phyloP scores from a whole-genome alignment of 2,113 vertebrate genomes.

The Megaceryle torquata region DNA sequence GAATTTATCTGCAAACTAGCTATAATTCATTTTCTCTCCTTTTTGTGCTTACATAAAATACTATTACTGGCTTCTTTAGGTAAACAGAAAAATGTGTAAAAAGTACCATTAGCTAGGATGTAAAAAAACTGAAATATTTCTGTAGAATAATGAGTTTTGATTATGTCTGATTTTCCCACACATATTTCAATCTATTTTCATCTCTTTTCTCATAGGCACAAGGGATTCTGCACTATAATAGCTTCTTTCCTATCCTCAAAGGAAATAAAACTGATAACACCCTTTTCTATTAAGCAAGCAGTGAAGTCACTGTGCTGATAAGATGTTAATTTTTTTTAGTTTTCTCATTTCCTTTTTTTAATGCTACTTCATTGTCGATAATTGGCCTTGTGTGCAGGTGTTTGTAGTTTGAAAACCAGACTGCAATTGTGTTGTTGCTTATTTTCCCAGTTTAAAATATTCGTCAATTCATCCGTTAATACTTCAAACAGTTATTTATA shows the following conservation, averaged over 20 bases:
- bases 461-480: slow-evolving; percentile 40
- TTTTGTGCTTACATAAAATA: neutral
- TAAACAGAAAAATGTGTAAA: slow-evolving; percentile 38
- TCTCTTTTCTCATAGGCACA: slow-evolving; percentile 7
- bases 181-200: slow-evolving; percentile 35
- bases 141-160: neutral
- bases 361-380: neutral
- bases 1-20: neutral
- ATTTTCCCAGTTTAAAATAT: slow-evolving; percentile 44
- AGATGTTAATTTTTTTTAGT: neutral
- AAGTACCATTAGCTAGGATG: neutral
- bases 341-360: slow-evolving; percentile 36
- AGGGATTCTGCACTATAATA: slow-evolving; percentile 23
- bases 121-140: neutral
- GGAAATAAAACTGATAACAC: slow-evolving; percentile 39
- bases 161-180: neutral
- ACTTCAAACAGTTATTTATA: slow-evolving; percentile 38
- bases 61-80: neutral
- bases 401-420: slow-evolving; percentile 2
- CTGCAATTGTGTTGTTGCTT: neutral
- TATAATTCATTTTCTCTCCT: slow-evolving; percentile 6
- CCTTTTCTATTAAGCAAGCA: slow-evolving; percentile 25
- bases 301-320: neutral
- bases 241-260: slow-evolving; percentile 1
- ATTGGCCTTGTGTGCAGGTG: neutral